Conservation (phyloP, 2,888 invertebrate genomes). For the Drosophila meridiana region DNA sequence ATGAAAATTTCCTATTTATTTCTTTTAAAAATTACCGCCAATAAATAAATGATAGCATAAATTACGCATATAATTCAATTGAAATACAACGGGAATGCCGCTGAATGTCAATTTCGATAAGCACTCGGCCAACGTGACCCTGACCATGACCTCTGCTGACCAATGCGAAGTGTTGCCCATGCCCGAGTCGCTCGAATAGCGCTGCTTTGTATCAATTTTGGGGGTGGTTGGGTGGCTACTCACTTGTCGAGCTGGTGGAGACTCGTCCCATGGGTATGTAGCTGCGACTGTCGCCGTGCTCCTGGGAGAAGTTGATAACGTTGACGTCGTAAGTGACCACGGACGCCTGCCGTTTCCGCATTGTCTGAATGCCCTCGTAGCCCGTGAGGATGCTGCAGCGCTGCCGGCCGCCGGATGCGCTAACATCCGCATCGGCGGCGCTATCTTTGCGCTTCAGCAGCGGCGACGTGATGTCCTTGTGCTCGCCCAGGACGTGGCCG, state of each 20-base stretch:
- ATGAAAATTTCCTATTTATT: no score
- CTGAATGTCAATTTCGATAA: neutral
- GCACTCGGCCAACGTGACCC: slow-evolving; percentile 17
- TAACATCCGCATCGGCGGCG: slow-evolving; percentile 67
- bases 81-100: slow-evolving; percentile 7
- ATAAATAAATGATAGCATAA: slow-evolving; percentile 2
- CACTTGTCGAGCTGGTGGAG: slow-evolving; percentile 85
- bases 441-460: slow-evolving; percentile 79
- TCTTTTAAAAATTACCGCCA: neutral
- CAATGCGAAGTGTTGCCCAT: slow-evolving; percentile 21
- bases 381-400: slow-evolving; percentile 79
- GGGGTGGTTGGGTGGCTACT: slow-evolving; percentile 57
- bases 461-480: slow-evolving; percentile 82
- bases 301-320: slow-evolving; percentile 85
- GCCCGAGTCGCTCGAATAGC: neutral
- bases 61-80: slow-evolving; percentile 8
- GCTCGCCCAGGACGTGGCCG: slow-evolving; percentile 60
- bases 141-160: slow-evolving; percentile 40
- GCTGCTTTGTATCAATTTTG: neutral
- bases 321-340: slow-evolving; percentile 85
- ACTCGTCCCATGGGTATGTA: slow-evolving; percentile 85
- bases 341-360: slow-evolving; percentile 84
- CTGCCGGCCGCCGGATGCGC: slow-evolving; percentile 68
- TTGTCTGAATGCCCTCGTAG: slow-evolving; percentile 81
- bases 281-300: slow-evolving; percentile 84